A percentile compares a stretch with the other conserved stretches of the same genome.
phyloP scores from a whole-genome alignment of 2,888 invertebrate genomes.

The Stenoptilia bipunctidactyla region DNA sequence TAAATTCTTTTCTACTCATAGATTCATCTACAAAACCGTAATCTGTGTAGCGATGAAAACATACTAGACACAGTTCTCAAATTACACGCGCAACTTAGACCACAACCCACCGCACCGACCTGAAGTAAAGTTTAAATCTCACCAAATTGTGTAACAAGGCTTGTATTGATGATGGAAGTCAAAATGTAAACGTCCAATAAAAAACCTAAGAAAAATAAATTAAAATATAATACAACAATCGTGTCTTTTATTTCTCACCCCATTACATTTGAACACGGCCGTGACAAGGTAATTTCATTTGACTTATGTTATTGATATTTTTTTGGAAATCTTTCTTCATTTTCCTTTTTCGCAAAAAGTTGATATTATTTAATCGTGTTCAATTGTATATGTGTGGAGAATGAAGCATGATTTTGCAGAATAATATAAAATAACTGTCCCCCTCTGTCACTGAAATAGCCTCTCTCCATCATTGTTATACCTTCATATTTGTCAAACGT shows the following conservation, averaged over 20 bases:
- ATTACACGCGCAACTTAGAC: slow-evolving; percentile 22
- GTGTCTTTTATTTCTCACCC: slow-evolving; percentile 14
- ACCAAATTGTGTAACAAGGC: too few relatives aligned
- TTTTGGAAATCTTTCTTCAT: slow-evolving; percentile 40
- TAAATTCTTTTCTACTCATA: too few relatives aligned
- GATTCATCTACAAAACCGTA: too few relatives aligned
- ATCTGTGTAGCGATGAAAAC: background rate
- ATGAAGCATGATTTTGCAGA: slow-evolving; percentile 49
- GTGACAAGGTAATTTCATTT: slow-evolving; percentile 31
- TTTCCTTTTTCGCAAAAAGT: slow-evolving; percentile 24
- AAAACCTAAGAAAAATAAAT: background rate
- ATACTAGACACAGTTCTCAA: slow-evolving; percentile 35
- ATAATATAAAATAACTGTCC: too few relatives aligned
- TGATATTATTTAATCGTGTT: slow-evolving; percentile 30
- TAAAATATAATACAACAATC: background rate
- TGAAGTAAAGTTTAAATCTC: slow-evolving; percentile 15
- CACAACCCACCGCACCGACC: slow-evolving; percentile 26
- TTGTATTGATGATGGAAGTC: too few relatives aligned
- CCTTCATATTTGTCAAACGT: too few relatives aligned
- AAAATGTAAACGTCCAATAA: slow-evolving; percentile 3
- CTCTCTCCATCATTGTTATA: too few relatives aligned
- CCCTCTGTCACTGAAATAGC: too few relatives aligned
- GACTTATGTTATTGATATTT: slow-evolving; percentile 11
- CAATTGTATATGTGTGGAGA: slow-evolving; percentile 48
- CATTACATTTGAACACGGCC: slow-evolving; percentile 44